Evolutionary conservation across 2,888 invertebrate species (phyloP), one percentile per base, ranked within the genome.

Genomic region (Oeneis ivallda): DNA sequence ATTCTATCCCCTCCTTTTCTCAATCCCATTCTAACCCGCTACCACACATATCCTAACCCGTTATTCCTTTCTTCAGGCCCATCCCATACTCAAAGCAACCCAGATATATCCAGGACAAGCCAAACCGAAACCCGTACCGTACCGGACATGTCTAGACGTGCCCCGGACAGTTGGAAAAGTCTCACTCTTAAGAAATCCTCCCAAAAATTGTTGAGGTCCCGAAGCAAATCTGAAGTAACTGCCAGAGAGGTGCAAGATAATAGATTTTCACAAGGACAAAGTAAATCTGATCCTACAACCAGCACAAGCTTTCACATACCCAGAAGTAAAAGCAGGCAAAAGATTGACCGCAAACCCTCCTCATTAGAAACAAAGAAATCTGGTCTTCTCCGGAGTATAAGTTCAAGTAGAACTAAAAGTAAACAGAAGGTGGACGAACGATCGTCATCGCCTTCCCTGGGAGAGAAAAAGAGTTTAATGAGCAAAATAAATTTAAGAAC

Each of bases 41-140:
- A n/a, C n/a, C n/a, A n/a, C n/a, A 54, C 67, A 49, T 62, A 54
- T 57, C 65, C 65, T 74, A 69, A 74, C 63, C 59, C n/a, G 11
- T 19, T 32, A 59, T 52, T 70, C 61, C 62, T 72, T 71, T 74
- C 70, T 70, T 11, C 83, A 84, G 84, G 78, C 68, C 71, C 79
- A n/a, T 79, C 68, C 41, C 62, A 71, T 49, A 57, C 54, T 19
- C 54, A 54, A 15, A 34, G 37, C 17, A 17, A 6, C 17, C 17
- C 39, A 39, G 17, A 6, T 7, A 39, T 39, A 11, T 39, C 37
- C 39, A 39, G 39, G 17, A 17, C 39, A 54, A 5, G 7, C 8
- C 39, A 41, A 56, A 56, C 11, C 7, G 54, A 39, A 1, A 34
- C 34, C 8, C 32, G n/a, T 8, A n/a, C 32, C 32, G 1, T 26